These are phyloP conservation scores for Heliconius melpomene DNA, from an alignment of 1,140 invertebrate species.

Conservation along the genomic window DNA sequence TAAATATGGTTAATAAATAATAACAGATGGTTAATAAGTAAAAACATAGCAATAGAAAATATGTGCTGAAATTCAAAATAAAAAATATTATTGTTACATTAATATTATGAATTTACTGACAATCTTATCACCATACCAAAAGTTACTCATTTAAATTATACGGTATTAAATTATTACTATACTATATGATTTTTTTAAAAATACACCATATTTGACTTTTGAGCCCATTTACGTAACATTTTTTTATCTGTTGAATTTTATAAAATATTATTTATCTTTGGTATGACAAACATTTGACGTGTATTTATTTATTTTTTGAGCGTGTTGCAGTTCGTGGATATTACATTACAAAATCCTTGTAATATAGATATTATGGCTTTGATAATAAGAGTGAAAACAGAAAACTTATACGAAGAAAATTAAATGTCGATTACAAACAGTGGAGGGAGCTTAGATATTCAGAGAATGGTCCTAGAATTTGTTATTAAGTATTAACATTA, in stretches of 20 bases:
- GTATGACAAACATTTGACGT: conserved; percentile 1
- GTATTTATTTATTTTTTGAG: conserved; percentile 7
- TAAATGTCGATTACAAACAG: conserved; percentile 44
- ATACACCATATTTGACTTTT: too few relatives aligned
- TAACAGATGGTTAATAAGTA: too few relatives aligned
- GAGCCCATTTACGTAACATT: background rate
- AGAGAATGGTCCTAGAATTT: conserved; percentile 55
- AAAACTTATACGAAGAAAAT: conserved; percentile 25
- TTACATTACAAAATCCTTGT: background rate
- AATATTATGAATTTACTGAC: too few relatives aligned
- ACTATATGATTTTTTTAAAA: too few relatives aligned
- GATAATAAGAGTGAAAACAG: conserved; percentile 37
- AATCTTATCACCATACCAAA: too few relatives aligned
- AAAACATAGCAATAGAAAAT: too few relatives aligned
- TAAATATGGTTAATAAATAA: too few relatives aligned
- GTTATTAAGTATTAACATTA: conserved; percentile 51
- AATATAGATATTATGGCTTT: background rate
- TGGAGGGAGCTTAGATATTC: conserved; percentile 60
- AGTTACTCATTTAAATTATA: too few relatives aligned
- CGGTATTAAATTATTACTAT: too few relatives aligned
- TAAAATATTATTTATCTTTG: background rate
- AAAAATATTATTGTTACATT: too few relatives aligned
- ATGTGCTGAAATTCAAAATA: too few relatives aligned
- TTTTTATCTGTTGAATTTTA: background rate
- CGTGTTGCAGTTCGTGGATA: background rate